Base-by-base conservation (phyloP, 2,113 vertebrate species). In the Passer domesticus region DNA sequence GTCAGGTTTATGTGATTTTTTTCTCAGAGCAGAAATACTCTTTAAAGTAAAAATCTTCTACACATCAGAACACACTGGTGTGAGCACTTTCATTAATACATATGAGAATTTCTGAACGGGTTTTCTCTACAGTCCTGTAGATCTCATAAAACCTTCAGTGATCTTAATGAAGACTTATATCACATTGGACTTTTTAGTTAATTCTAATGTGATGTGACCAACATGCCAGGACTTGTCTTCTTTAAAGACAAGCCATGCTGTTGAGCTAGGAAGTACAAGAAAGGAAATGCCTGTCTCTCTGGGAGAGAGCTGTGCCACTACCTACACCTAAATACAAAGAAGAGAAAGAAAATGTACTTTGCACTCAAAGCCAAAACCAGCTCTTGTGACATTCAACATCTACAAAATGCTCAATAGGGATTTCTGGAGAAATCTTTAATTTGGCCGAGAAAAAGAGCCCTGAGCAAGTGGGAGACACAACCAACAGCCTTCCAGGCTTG, bases 311-410 rank as follows among this genome's bases (percentile, higher is more conserved):
- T 86, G 33, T 55, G 63, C 55, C 79, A 41, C 56, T 56, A 87
- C 27, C 37, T 64, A 33, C 31, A 49, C 20, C 35, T 31, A 60
- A 28, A 37, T 44, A n/a, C 35, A 59, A 47, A 70, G 1, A 46
- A 16, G 11, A 82, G 27, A 82, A 87, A 81, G 8, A 17, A 33
- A 83, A 67, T 23, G 13, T 35, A n/a, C 27, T 58, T 86, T 1
- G 0, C 16, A 52, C 50, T 55, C 1, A 0, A 43, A 56, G 41
- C 24, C 62, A 82, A 89, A 85, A 19, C 0, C 44, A 78, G 22
- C 27, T 75, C 76, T 46, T 70, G 19, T 31, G 62, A 53, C 11
- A 27, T 63, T 70, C 43, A 74, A 43, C 18, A 47, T 25, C 39
- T 27, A 62, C 60, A 62, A 81, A 66, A 59, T 30, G 7, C 7